Base-by-base conservation (phyloP, 2,113 vertebrate species). In the Sialia sialis region DNA sequence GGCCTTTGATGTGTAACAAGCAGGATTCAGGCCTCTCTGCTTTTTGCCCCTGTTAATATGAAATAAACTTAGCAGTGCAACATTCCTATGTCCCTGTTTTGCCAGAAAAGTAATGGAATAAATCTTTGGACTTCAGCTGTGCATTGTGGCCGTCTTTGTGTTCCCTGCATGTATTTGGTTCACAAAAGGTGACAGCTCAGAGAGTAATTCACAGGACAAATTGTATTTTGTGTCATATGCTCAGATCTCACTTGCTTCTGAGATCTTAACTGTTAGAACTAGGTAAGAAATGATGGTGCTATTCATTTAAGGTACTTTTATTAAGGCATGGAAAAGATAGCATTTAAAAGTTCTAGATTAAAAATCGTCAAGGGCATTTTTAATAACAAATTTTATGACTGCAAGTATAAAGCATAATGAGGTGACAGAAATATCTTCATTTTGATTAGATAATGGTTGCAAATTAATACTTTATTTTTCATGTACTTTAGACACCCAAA, bases 371-470 rank as follows among this genome's bases (percentile, higher is more conserved):
- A 59, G n/a, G 34, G 27, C 48, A 78, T 87, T 78, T 86, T 39
- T 21, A 87, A 70, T 70, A 93, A 77, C 67, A 52, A 67, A 46
- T 88, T 90, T 86, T 80, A 23, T 52, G 18, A 60, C 60, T 86
- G 16, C 41, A 68, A 75, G 64, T 41, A 59, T 79, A 73, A 93
- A 92, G n/a, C 58, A 38, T 56, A 86, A 80, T 36, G 56, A 92
- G 27, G 20, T 78, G 83, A 81, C 36, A 94, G 52, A 92, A 94
- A 81, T 89, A 78, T 48, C 86, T 86, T 68, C 23, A 13, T 30
- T 92, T 96, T 96, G 68, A 81, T 78, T 84, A 94, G 88, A 69
- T 86, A 92, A 84, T 70, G 6, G n/a, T 70, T 70, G 69, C 3
- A 63, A 90, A 74, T n/a, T 90, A 25, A 13, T 80, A n/a, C 78